These are phyloP conservation scores for Caerostris extrusa DNA, from an alignment of 1,140 invertebrate species.

Conservation along the genomic window DNA sequence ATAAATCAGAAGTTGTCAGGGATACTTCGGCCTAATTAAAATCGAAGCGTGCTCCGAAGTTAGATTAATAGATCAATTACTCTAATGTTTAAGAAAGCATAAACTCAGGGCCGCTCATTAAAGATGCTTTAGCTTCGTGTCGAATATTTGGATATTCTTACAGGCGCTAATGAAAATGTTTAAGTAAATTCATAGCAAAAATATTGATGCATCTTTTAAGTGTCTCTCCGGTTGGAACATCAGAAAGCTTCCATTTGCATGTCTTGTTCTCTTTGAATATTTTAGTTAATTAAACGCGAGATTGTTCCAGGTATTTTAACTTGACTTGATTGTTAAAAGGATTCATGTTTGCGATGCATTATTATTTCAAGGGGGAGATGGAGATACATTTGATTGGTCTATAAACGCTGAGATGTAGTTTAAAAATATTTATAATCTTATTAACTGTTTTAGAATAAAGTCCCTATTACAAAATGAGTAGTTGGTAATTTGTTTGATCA, in stretches of 20 bases:
- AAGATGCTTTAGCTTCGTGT: neutral
- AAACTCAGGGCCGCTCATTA: neutral
- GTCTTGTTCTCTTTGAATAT: neutral
- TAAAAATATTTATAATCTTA: neutral
- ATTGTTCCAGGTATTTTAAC: neutral
- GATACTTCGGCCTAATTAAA: slow-evolving; percentile 34
- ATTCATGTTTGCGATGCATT: neutral
- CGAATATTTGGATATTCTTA: neutral
- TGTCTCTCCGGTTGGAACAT: neutral
- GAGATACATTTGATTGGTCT: neutral
- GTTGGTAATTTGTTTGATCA: no score
- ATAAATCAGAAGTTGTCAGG: slow-evolving; percentile 27
- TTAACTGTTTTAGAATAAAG: neutral
- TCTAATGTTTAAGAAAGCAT: slow-evolving; percentile 52
- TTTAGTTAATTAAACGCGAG: neutral
- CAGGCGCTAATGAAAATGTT: neutral
- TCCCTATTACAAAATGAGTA: neutral
- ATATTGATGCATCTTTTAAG: neutral
- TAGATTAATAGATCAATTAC: slow-evolving; percentile 66
- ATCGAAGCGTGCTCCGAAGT: neutral
- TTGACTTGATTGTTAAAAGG: neutral
- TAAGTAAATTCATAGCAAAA: neutral
- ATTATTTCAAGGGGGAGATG: neutral
- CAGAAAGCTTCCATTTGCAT: neutral
- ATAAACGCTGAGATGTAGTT: neutral